A percentile compares a stretch with the other conserved stretches of the same genome.
Conservation (phyloP, 2,888 invertebrate species). For the Cephonodes hylas region DNA sequence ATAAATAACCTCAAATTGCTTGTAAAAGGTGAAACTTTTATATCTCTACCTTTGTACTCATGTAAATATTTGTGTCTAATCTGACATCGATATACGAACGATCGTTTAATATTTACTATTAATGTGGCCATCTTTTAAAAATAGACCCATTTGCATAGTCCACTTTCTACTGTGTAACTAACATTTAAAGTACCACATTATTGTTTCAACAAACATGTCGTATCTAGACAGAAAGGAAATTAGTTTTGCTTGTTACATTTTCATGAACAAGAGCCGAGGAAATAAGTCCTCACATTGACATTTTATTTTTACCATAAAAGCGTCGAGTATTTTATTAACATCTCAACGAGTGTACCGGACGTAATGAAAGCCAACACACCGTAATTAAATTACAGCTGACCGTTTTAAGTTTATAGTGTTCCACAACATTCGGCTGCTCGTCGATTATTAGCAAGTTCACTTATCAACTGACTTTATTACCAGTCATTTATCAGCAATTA, state of each 20-base stretch:
- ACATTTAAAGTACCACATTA: background rate
- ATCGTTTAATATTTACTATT: background rate
- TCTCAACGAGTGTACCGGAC: background rate
- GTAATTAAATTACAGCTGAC: conserved; percentile 9
- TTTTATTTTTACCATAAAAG: background rate
- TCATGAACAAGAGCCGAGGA: background rate
- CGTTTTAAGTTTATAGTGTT: background rate
- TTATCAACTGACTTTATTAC: conserved; percentile 26
- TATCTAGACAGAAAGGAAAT: background rate
- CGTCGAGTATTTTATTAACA: background rate
- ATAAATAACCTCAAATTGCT: conserved; percentile 78
- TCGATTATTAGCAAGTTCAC: conserved; percentile 28
- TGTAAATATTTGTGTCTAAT: conserved; percentile 73
- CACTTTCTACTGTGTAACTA: background rate
- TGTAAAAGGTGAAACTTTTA: conserved; percentile 76
- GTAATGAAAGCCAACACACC: background rate
- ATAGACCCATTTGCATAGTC: background rate
- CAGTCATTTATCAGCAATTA: conserved; percentile 59
- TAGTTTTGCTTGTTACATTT: background rate
- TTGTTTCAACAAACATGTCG: background rate
- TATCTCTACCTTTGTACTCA: conserved; percentile 63
- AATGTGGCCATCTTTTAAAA: background rate
- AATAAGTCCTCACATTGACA: background rate
- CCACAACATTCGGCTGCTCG: conserved; percentile 12
- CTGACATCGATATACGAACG: conserved; percentile 54